Base-by-base conservation (phyloP, 1,140 invertebrate species). In the Aricia agestis region DNA sequence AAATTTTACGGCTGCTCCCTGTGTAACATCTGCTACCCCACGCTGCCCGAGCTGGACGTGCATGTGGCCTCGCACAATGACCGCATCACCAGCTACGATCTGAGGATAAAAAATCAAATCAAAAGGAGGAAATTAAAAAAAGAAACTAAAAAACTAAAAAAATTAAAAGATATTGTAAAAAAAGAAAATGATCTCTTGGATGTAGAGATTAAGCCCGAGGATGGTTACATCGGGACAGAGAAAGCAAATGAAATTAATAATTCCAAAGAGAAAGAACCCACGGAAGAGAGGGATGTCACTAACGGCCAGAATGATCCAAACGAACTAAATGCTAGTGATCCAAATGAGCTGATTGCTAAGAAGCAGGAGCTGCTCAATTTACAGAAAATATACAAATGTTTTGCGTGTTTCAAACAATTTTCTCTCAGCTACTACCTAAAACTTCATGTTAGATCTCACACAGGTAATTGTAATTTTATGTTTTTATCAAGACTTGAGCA, bases 361-460 rank as follows among this genome's bases (percentile, higher is more conserved):
- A 75, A 72, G 58, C 76, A 76, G 36, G 75, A 78, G 9, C 68
- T 74, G 42, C 41, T 72, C 42, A 83, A 86, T 76, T 76, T 89
- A 61, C 79, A 87, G 71, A 91, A 90, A 73, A 88, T 91, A 65
- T 91, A 86, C 42, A 91, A 91, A 67, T 91, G 89, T 74, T 89
- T 84, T 73, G 86, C 83, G 0, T 91, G 89, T 71, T 77, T 84
- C 17, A 91, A 91, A 63, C 86, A 91, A 45, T 91, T 91, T 45
- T 76, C 81, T 0, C 70, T 91, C 18, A 89, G 89, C 72, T 91
- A 91, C 69, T 91, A 91, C 68, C 78, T 91, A 66, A 85, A 87
- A 32, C 67, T 91, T 18, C 89, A 91, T 72, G 89, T 91, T 0
- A 78, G 89, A 70, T 91, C 89, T 4, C 89, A 91, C 76, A 91